Evolutionary conservation across 2,888 invertebrate species (phyloP).

Genomic region (Nomada fucata): DNA sequence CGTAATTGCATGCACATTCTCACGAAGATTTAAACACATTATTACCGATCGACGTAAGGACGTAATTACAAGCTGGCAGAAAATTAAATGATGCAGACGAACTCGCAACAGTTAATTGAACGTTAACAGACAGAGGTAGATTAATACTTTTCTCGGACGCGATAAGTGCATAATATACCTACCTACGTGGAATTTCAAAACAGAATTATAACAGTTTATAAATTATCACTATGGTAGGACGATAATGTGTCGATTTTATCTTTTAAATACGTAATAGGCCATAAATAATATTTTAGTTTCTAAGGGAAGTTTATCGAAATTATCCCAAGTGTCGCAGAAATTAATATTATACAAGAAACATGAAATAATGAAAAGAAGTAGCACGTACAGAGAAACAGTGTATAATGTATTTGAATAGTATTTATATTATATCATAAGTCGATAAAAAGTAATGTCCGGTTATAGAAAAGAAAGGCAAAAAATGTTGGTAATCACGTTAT

Average conservation of each 20-base stretch:
- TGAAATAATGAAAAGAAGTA: not conserved
- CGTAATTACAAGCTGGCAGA: not conserved
- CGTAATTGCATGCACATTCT: not conserved
- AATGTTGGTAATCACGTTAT: not conserved
- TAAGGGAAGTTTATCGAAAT: not conserved
- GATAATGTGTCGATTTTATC: not conserved
- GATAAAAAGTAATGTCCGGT: no score
- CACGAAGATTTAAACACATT: slow-evolving; percentile 5
- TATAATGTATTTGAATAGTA: no score
- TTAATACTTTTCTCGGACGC: not conserved
- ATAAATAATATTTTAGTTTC: not conserved
- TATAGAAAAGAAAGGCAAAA: no score
- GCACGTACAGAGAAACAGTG: not conserved
- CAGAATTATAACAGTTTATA: not conserved
- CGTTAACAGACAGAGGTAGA: slow-evolving; percentile 1
- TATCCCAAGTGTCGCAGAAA: not conserved
- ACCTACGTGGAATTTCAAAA: not conserved
- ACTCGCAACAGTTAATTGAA: slow-evolving; percentile 9
- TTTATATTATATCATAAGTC: no score
- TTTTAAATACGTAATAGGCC: no score
- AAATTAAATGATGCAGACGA: not conserved
- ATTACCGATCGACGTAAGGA: not conserved
- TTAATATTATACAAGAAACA: not conserved
- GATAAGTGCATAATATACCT: not conserved
- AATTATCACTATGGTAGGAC: not conserved